Evolutionary conservation across 2,113 vertebrate genomes (phyloP), one percentile per base, ranked within the genome.

Genomic region (Entelurus aequoreus): DNA sequence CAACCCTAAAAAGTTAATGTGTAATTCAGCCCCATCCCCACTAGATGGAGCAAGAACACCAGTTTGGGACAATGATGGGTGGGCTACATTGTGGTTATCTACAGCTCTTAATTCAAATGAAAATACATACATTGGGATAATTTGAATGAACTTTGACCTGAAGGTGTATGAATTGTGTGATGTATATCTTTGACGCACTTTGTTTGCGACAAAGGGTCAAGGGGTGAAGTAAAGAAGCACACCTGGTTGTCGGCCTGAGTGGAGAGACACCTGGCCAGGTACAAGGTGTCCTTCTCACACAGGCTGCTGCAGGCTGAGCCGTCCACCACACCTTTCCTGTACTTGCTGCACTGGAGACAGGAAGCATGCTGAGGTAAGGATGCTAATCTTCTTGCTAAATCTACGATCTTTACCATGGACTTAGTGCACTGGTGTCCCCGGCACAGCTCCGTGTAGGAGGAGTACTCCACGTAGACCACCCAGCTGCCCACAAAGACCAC

Each of bases 401-500:
- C 21, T 42, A 14, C 15, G 35, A 5, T 13, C 37, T 54, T 37
- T 36, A 99, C 97, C 81, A 98, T 97, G 66, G 91, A 91, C 69
- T 93, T 93, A 84, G 94, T 97, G 86, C 97, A 99, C 79, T 97
- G 94, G 52, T 93, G 94, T 69, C 95, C 97, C 74, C 95, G 93
- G 88, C 97, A 99, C 59, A 97, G 90, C 73, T 99, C 97, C 64
- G 94, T 95, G 88, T 98, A 97, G 76, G 94, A 88, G 6, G 94
- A 98, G 70, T 99, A 99, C 71, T 97, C 92, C 50, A 95, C 94
- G 48, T 99, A 99, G 21, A 94, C 85, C 59, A 99, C 90, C 97
- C 97, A 99, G 90, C 97, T 98, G 81, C 97, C 93, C 82, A 98
- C 88, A 62, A 98, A 97, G 75, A 98, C 93, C 0, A 86, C 94